phyloP scores from a whole-genome alignment of 2,888 invertebrate genomes.

The Conomelus anceps region DNA sequence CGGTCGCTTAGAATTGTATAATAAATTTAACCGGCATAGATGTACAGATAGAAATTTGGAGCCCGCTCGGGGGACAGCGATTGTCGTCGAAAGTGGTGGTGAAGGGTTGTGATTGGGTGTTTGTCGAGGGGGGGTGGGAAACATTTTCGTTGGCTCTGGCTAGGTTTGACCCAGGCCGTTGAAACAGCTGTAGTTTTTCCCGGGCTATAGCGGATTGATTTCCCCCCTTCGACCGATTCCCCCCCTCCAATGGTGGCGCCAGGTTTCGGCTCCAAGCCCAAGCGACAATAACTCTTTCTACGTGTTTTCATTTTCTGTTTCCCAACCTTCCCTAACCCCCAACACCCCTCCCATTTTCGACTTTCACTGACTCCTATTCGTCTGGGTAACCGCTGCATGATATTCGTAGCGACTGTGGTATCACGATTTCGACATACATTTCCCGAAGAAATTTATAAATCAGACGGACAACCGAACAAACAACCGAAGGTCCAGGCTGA shows the following conservation, averaged over 20 bases:
- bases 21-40: neutral
- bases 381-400: neutral
- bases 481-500: no score
- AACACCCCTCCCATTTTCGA: neutral
- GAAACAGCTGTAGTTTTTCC: conserved; percentile 14
- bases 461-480: neutral
- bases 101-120: neutral
- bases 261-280: neutral
- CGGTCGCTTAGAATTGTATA: neutral
- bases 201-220: neutral
- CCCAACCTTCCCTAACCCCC: no score
- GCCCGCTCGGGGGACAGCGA: no score
- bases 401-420: neutral
- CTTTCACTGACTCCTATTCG: neutral
- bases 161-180: conserved; percentile 11
- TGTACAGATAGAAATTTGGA: neutral
- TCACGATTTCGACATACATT: neutral
- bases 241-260: neutral
- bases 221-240: neutral
- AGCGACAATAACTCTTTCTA: neutral
- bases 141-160: neutral
- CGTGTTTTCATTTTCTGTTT: neutral
- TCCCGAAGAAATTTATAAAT: neutral
- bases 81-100: no score
- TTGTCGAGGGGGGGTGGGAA: neutral